Base-by-base conservation (phyloP, 1,140 invertebrate species). In the Bombus soroeensis region DNA sequence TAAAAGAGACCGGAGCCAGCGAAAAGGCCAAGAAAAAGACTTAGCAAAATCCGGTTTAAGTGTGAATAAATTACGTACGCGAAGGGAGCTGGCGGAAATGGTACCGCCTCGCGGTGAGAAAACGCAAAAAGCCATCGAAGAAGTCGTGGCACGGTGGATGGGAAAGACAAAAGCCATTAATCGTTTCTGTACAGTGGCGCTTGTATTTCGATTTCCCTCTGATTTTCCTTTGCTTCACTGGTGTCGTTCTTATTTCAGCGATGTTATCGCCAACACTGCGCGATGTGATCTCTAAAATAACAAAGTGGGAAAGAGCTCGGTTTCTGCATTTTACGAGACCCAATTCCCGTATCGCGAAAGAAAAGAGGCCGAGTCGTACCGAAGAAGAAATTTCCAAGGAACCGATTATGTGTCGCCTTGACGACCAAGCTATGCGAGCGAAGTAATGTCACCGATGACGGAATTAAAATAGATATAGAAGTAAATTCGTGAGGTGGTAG, bases 401-500 rank as follows among this genome's bases (percentile, higher is more conserved):
- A n/a, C 22, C 34, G 37, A 73, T 72, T 64, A 39, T 37, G 25
- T 37, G 78, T 71, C 76, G 41, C 3, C 70, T 22, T 5, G 59
- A 53, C 76, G 66, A 64, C 71, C 32, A 83, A 80, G 66, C 81
- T 82, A 82, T n/a, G 66, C 66, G 34, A 18, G 6, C 28, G 8
- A 68, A 34, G 73, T 66, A 89, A 87, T 79, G 74, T 57, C 66
- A 34, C n/a, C 83, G 86, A 86, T 87, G 91, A 91, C 72, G 85
- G 88, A 88, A 92, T 92, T 90, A 91, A 90, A 92, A 92, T 92
- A 92, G 88, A 85, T 72, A 37, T 73, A 32, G 43, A 71, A 79
- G 59, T 83, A 86, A 88, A 89, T 89, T 80, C 62, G 85, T 84
- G 79, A 84, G 39, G 25, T 18, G 72, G 59, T 80, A 57, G 43